Base-by-base conservation (phyloP, 2,113 vertebrate genomes). In the Thomomys bottae region DNA sequence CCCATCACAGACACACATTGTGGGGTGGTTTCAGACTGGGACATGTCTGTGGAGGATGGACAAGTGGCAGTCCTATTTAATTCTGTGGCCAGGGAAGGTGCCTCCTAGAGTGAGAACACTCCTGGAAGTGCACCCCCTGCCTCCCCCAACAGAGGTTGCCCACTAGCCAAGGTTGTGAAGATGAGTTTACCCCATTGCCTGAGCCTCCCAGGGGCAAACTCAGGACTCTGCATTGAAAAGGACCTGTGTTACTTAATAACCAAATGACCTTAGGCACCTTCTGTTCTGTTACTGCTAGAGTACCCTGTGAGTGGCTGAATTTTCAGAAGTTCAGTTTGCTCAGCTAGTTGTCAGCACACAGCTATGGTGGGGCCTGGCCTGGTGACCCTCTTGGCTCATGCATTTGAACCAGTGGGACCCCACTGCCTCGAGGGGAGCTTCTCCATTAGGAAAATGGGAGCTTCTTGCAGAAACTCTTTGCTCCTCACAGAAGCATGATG, bases 11-110 rank as follows among this genome's bases (percentile, higher is more conserved):
- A 36, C n/a, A 40, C 8, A 42, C 54, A 5, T 15, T 30, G 1
- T 82, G 70, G 23, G 57, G 6, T 32, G 0, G 4, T 32, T 23
- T 8, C 36, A 23, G 8, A 21, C 49, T 9, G 7, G 59, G 21
- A 18, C 8, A 9, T 0, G 2, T 57, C 57, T 7, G 14, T 0
- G 0, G 8, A 24, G 23, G 49, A 2, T 18, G 54, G 8, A 32
- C 2, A 9, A 66, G 36, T 20, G 18, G 0, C n/a, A n/a, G n/a
- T n/a, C 4, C 12, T 67, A 7, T 18, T 71, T 34, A 32, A 49
- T 78, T 42, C 6, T 28, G 32, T 76, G 63, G 32, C 61, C 38
- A 15, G 32, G 63, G 34, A 76, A 70, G 63, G n/a, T 15, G 6
- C 18, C 12, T 42, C 54, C 5, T 30, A 21, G 67, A 79, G 82